Conservation (phyloP, 1,140 invertebrate genomes). For the Leguminivora glycinivorella region DNA sequence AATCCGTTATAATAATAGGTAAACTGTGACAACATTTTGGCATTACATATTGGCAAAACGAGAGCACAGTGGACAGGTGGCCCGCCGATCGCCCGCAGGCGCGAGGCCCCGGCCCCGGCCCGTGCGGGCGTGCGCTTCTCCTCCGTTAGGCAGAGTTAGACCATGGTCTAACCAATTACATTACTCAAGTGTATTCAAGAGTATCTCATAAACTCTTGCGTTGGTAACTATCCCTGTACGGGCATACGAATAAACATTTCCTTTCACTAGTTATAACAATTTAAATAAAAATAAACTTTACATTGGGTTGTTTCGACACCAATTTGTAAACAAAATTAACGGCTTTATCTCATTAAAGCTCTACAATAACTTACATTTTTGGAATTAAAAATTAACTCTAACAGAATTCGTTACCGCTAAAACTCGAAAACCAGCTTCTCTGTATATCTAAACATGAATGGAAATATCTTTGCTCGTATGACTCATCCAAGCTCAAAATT, state of each 20-base stretch:
- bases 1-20: not conserved
- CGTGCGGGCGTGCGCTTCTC: not conserved
- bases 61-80: conserved; percentile 4
- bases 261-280: too few relatives aligned
- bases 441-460: conserved; percentile 18
- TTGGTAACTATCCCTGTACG: too few relatives aligned
- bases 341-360: too few relatives aligned
- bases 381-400: not conserved
- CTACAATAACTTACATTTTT: not conserved
- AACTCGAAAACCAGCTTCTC: conserved; percentile 16
- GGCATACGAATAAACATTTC: too few relatives aligned
- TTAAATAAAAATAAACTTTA: too few relatives aligned
- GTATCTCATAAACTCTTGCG: too few relatives aligned
- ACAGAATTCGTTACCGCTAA: not conserved
- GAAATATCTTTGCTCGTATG: conserved; percentile 21
- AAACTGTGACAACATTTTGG: not conserved
- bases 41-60: not conserved
- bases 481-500: conserved; percentile 17
- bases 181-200: not conserved
- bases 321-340: too few relatives aligned
- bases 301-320: too few relatives aligned
- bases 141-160: not conserved
- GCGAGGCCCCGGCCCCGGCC: not conserved
- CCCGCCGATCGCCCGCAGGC: not conserved
- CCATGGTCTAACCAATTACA: not conserved